Evolutionary conservation across 1,140 invertebrate species (phyloP).

Genomic region (Heliconius eleuchia): DNA sequence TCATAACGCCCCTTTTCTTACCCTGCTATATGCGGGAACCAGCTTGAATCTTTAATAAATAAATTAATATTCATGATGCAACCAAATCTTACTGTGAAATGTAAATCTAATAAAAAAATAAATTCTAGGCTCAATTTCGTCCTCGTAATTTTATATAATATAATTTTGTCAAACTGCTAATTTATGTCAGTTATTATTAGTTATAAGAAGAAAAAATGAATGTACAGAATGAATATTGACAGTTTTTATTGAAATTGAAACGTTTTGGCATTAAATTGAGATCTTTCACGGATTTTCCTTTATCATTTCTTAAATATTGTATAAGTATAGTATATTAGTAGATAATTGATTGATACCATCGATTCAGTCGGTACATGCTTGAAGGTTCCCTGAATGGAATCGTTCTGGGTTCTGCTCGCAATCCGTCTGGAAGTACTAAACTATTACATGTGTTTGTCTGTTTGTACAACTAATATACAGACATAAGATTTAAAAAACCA

Average conservation of each 20-base stretch:
- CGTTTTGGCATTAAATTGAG: background rate
- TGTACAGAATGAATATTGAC: background rate
- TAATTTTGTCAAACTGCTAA: slow-evolving; percentile 11
- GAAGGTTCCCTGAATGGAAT: too few species aligned
- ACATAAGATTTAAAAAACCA: too few species aligned
- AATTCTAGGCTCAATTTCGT: background rate
- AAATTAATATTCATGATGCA: background rate
- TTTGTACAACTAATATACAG: too few species aligned
- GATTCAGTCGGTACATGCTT: too few species aligned
- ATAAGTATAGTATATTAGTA: too few species aligned
- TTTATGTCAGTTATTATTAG: slow-evolving; percentile 8
- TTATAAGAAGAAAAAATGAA: background rate
- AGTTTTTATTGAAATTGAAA: slow-evolving; percentile 11
- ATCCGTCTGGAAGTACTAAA: too few species aligned
- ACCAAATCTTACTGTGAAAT: background rate
- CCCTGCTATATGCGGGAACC: background rate
- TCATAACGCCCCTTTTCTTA: background rate
- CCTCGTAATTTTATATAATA: background rate
- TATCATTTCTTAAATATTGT: background rate
- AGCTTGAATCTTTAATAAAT: background rate
- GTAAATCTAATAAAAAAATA: background rate
- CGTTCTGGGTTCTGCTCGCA: too few species aligned
- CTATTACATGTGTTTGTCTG: too few species aligned
- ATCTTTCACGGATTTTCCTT: background rate
- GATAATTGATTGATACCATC: too few species aligned